These are phyloP conservation scores for Fulica atra DNA, from an alignment of 2,113 vertebrate genomes.

Conservation along the genomic window DNA sequence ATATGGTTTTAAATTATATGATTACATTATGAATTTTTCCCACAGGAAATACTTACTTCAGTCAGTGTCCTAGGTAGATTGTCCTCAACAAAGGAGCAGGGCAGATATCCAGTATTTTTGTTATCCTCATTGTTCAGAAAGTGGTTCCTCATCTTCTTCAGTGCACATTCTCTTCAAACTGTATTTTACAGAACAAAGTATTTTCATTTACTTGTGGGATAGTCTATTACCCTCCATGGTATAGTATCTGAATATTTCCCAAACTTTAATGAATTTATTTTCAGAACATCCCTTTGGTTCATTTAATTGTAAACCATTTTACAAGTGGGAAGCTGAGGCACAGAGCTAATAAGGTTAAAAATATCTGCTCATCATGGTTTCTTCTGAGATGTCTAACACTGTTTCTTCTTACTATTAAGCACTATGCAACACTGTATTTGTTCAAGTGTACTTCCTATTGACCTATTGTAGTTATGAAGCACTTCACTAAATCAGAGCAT, in stretches of 20 bases:
- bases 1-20: background rate
- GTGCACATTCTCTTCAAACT: background rate
- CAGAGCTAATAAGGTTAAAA: constrained; percentile 72
- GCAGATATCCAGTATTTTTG: background rate
- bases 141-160: background rate
- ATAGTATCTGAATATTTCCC: constrained; percentile 38
- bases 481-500: constrained; percentile 52
- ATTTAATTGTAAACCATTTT: constrained; percentile 65
- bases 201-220: constrained; percentile 25
- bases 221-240: constrained; percentile 11
- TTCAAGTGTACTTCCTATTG: constrained; percentile 56
- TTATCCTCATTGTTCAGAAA: background rate
- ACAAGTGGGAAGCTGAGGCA: constrained; percentile 60
- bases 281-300: constrained; percentile 43
- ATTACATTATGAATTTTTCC: background rate
- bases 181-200: background rate
- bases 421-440: constrained; percentile 16
- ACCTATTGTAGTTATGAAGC: constrained; percentile 43
- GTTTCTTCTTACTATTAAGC: constrained; percentile 14
- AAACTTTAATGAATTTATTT: constrained; percentile 67
- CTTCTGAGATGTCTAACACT: constrained; percentile 35
- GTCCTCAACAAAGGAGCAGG: background rate
- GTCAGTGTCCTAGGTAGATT: background rate
- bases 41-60: background rate
- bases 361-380: constrained; percentile 22